Conservation (phyloP, 2,113 vertebrate genomes). For the Triplophysa siluroides region DNA sequence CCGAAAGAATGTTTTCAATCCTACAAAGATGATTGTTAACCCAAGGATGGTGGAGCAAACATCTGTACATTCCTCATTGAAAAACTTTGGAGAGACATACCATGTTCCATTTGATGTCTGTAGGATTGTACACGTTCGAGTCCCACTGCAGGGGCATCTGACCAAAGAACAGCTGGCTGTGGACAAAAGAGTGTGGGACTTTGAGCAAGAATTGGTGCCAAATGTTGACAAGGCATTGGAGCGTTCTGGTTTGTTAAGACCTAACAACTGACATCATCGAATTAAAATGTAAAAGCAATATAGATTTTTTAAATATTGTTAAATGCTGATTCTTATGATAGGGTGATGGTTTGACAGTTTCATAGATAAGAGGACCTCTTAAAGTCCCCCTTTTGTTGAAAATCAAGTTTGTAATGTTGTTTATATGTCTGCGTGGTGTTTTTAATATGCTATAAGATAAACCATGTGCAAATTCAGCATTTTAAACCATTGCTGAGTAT, state of each 20-base stretch:
- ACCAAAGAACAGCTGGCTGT: slow-evolving; percentile 36
- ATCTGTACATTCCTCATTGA: slow-evolving; percentile 50
- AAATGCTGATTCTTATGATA: too few relatives aligned
- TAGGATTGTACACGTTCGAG: slow-evolving; percentile 42
- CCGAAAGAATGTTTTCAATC: slow-evolving; percentile 49
- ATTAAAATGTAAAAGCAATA: not conserved
- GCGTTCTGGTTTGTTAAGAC: not conserved
- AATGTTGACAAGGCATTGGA: slow-evolving; percentile 48
- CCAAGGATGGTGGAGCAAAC: slow-evolving; percentile 61
- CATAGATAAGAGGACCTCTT: too few relatives aligned
- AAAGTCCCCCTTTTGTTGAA: too few relatives aligned
- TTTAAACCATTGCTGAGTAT: too few relatives aligned
- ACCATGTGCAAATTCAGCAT: too few relatives aligned
- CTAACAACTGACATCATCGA: not conserved
- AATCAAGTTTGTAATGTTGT: too few relatives aligned
- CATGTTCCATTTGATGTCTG: slow-evolving; percentile 9
- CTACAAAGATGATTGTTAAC: slow-evolving; percentile 65
- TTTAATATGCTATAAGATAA: too few relatives aligned
- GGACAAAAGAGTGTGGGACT: slow-evolving; percentile 56
- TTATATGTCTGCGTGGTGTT: too few relatives aligned
- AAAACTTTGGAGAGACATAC: not conserved
- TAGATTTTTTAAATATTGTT: too few relatives aligned
- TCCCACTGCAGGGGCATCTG: slow-evolving; percentile 32
- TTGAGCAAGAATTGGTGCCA: slow-evolving; percentile 32
- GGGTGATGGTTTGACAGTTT: too few relatives aligned